Base-by-base conservation (phyloP, 1,140 invertebrate genomes). In the Bemisia tabaci region DNA sequence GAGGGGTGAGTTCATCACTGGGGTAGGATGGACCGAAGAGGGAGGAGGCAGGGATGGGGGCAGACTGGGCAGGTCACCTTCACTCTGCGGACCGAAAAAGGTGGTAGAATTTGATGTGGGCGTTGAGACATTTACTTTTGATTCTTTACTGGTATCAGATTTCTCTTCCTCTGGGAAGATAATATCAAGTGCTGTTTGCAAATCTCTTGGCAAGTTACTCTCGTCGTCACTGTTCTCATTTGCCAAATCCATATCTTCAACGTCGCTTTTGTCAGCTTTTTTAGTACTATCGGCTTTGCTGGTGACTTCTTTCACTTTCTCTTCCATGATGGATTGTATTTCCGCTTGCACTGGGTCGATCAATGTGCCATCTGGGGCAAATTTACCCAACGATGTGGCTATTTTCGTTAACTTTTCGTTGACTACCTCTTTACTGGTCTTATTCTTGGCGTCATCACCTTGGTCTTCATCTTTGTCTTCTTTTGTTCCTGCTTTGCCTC, bases 181-280 rank as follows among this genome's bases (percentile, higher is more conserved):
- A 9, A 88, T 87, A 71, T 87, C 83, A 2, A 88, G 75, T 0
- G 86, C 86, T 60, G 86, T 85, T 70, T 87, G 85, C 61, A 88
- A 77, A 76, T 88, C 87, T 67, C 84, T 80, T 0, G 84, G 84
- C 11, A 85, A 69, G 2, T 24, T 23, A 39, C 78, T 67, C 62
- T 67, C 69, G 67, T 65, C 60, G 33, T 62, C 63, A 59, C 63
- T 59, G 59, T 66, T 64, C 33, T 80, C 78, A 68, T 80, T 77
- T 22, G 80, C 79, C 21, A 80, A 78, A 33, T 80, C 79, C 79
- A 80, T 80, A 26, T 80, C 79, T 0, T 79, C 77, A 0, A 75
- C 74, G 60, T 75, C 77, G 22, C 64, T 73, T 1, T 69, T 69
- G 2, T 23, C 12, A 67, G 58, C n/a, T 63, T 48, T 48, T 17